These are phyloP conservation scores for Hyaena hyaena DNA, from an alignment of 2,113 vertebrate genomes.

Conservation along the genomic window DNA sequence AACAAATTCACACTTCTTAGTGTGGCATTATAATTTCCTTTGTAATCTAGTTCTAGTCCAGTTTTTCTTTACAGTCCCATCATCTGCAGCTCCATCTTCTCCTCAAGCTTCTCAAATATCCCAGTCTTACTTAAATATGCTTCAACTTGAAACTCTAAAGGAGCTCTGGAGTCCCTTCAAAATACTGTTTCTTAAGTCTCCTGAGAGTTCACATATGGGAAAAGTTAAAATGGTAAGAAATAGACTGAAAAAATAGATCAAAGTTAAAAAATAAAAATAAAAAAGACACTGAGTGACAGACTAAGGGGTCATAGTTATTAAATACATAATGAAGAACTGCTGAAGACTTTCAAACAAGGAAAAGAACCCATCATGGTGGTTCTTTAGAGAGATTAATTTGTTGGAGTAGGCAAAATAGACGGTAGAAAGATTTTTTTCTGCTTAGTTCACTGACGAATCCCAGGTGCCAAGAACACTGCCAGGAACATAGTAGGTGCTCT, in stretches of 20 bases:
- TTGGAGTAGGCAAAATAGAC: not conserved
- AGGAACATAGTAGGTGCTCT: not conserved
- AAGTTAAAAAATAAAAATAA: not conserved
- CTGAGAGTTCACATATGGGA: not conserved
- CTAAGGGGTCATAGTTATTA: not conserved
- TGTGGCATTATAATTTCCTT: not conserved
- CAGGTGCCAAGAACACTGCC: not conserved
- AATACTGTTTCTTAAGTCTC: not conserved
- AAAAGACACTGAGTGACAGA: not conserved
- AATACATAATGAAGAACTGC: not conserved
- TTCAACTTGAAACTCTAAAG: not conserved
- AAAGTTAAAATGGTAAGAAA: conserved; percentile 38
- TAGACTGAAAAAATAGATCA: not conserved
- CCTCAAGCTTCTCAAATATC: not conserved
- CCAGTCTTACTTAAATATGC: not conserved
- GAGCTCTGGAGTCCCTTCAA: not conserved
- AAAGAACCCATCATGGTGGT: not conserved
- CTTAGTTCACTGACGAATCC: not conserved
- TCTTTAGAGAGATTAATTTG: not conserved
- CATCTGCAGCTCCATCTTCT: not conserved
- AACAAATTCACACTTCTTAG: not conserved
- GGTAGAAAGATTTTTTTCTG: not conserved
- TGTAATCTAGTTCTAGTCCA: not conserved
- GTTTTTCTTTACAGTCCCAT: not conserved
- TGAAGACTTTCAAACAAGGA: not conserved